These are phyloP conservation scores for Dromaius novaehollandiae DNA, from an alignment of 2,113 vertebrate genomes.

Conservation along the genomic window DNA sequence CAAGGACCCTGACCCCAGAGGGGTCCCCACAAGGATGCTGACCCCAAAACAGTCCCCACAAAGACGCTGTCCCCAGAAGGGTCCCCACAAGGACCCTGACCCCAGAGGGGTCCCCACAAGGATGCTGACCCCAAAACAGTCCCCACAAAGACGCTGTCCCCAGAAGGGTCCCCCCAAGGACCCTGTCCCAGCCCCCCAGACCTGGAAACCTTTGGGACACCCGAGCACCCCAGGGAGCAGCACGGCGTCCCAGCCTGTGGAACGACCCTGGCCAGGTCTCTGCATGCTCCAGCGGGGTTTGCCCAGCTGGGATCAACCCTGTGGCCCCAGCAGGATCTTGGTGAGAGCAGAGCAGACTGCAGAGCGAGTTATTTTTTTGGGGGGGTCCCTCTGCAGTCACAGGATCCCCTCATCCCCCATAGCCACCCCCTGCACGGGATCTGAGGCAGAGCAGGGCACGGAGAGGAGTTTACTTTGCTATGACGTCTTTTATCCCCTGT, in stretches of 20 bases:
- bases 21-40: not conserved
- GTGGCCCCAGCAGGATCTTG: not conserved
- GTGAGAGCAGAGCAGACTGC: not conserved
- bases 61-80: too few species aligned
- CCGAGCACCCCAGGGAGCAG: not conserved
- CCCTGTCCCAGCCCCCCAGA: not conserved
- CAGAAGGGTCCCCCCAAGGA: not conserved
- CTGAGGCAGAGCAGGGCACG: not conserved
- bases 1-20: too few species aligned
- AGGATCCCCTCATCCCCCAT: not conserved
- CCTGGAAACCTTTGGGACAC: not conserved
- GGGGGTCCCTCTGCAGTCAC: not conserved
- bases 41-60: too few species aligned
- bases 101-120: too few species aligned
- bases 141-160: too few species aligned
- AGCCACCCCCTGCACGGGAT: not conserved
- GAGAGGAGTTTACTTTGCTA: not conserved
- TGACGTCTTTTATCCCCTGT: too few species aligned
- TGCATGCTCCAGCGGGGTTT: rapidly evolving
- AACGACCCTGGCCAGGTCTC: not conserved
- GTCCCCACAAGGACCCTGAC: too few species aligned
- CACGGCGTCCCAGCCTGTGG: rapidly evolving
- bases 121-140: too few species aligned
- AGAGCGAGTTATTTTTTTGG: not conserved
- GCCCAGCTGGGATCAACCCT: rapidly evolving